phyloP scores from a whole-genome alignment of 2,113 vertebrate genomes.

The Neodontobutis hainanensis region DNA sequence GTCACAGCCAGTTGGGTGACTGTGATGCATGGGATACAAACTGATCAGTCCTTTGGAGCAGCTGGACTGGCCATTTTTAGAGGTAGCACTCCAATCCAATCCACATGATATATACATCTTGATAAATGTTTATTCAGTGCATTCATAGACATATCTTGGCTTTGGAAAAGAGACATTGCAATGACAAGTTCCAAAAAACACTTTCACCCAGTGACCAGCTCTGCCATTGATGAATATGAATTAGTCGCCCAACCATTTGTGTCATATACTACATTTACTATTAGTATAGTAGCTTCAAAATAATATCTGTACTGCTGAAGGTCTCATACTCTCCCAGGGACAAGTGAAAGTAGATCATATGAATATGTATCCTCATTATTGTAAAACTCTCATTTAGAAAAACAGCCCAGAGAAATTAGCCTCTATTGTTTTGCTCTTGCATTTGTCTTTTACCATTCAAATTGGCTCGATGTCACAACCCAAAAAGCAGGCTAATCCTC shows the following conservation, averaged over 20 bases:
- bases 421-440: conserved; percentile 56
- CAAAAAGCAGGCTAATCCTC: conserved; percentile 60
- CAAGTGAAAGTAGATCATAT: not conserved
- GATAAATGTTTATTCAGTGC: too few relatives aligned
- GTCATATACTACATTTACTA: not conserved
- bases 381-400: conserved; percentile 32
- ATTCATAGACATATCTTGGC: too few relatives aligned
- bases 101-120: too few relatives aligned
- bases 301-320: conserved; percentile 8
- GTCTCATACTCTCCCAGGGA: not conserved
- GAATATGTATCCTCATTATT: conserved; percentile 27
- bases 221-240: too few relatives aligned
- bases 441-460: conserved; percentile 53
- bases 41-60: too few relatives aligned
- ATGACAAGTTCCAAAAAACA: too few relatives aligned
- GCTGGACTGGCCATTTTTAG: too few relatives aligned
- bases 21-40: not conserved
- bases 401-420: conserved; percentile 52
- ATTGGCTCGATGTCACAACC: conserved; percentile 59
- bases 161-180: too few relatives aligned
- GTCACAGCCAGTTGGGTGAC: not conserved
- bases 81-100: too few relatives aligned
- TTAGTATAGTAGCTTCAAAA: not conserved
- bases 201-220: too few relatives aligned
- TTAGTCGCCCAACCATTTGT: not conserved